Evolutionary conservation across 1,140 invertebrate species (phyloP).

Genomic region (Orussus abietinus): DNA sequence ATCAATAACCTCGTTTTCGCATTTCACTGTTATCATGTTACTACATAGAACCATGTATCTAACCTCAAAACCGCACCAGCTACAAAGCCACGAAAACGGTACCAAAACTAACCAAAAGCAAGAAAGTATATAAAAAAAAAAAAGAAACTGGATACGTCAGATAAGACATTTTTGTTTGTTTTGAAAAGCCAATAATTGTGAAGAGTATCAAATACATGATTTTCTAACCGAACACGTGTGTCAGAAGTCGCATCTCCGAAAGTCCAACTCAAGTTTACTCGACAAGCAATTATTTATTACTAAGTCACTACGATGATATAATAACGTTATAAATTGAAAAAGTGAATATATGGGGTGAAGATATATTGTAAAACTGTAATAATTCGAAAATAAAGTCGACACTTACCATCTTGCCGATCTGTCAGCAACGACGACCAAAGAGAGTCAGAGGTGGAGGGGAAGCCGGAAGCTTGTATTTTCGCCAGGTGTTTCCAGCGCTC

Average conservation of each 20-base stretch:
- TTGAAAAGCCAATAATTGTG: too few species aligned
- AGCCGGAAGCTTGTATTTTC: too few species aligned
- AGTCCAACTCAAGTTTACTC: too few species aligned
- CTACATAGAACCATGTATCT: background rate
- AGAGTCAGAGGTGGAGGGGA: too few species aligned
- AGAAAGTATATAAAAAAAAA: background rate
- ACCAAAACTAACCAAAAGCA: background rate
- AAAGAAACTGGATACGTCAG: too few species aligned
- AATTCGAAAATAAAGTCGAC: background rate
- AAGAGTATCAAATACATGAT: too few species aligned
- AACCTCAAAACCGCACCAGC: background rate
- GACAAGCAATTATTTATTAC: background rate
- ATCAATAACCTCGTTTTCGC: background rate
- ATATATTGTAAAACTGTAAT: background rate
- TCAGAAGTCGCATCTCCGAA: too few species aligned
- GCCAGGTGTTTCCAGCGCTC: too few species aligned
- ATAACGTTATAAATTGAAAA: background rate
- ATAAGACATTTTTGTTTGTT: too few species aligned
- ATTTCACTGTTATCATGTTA: too few species aligned
- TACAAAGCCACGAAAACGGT: too few species aligned
- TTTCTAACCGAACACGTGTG: too few species aligned
- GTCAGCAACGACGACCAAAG: background rate
- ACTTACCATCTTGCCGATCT: background rate
- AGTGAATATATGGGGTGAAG: background rate
- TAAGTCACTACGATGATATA: background rate